Evolutionary conservation across 2,888 invertebrate genomes (phyloP).

Genomic region (Gortyna flavago): DNA sequence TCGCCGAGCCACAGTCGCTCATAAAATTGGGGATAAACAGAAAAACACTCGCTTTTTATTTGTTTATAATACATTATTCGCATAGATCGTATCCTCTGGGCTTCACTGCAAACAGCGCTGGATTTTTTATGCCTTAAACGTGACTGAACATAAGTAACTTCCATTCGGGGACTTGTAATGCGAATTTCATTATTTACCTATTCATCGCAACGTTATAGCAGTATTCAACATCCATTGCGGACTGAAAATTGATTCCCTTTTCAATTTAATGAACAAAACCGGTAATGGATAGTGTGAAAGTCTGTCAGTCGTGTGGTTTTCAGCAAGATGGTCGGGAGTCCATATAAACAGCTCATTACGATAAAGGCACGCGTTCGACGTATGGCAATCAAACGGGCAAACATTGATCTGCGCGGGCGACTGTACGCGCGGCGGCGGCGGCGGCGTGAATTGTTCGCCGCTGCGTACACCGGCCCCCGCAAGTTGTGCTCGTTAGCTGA

Average conservation of each 20-base stretch:
- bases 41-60: slow-evolving; percentile 74
- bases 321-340: slow-evolving; percentile 42
- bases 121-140: slow-evolving; percentile 76
- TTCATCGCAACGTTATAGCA: neutral
- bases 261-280: neutral
- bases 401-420: slow-evolving; percentile 67
- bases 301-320: neutral
- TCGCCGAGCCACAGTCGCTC: slow-evolving; percentile 52
- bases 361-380: slow-evolving; percentile 71
- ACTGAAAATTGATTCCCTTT: neutral
- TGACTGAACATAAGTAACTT: slow-evolving; percentile 75
- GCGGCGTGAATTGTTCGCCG: slow-evolving; percentile 32
- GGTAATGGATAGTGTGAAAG: slow-evolving; percentile 9
- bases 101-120: slow-evolving; percentile 70
- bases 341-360: slow-evolving; percentile 77
- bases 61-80: slow-evolving; percentile 77
- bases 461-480: slow-evolving; percentile 55
- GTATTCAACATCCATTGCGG: slow-evolving; percentile 21
- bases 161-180: slow-evolving; percentile 64
- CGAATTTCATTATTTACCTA: slow-evolving; percentile 7
- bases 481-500: slow-evolving; percentile 67
- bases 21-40: slow-evolving; percentile 70
- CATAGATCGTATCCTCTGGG: slow-evolving; percentile 69
- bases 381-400: slow-evolving; percentile 72
- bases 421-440: slow-evolving; percentile 49